These are phyloP conservation scores for Cygnus olor DNA, from an alignment of 2,797 vertebrate genomes.

Conservation along the genomic window DNA sequence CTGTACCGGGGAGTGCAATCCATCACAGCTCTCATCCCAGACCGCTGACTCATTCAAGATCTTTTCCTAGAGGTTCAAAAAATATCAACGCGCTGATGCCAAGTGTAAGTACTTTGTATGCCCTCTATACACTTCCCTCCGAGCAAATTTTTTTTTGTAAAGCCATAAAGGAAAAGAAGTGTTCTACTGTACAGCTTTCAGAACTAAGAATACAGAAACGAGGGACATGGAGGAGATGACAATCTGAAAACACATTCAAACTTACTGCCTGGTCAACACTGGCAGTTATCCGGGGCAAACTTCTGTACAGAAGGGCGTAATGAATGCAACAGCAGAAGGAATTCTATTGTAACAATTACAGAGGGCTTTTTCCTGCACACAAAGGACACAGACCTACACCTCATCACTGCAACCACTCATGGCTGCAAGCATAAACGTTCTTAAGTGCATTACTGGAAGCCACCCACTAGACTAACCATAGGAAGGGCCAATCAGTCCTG, in stretches of 20 bases:
- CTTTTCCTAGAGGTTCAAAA: slow-evolving; percentile 68
- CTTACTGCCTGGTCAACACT: not conserved
- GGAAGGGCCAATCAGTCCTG: not conserved
- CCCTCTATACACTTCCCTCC: not conserved
- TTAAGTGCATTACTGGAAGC: not conserved
- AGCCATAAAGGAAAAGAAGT: not conserved
- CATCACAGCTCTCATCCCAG: slow-evolving; percentile 49
- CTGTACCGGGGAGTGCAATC: slow-evolving; percentile 55
- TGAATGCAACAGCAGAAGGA: not conserved
- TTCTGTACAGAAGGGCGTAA: not conserved
- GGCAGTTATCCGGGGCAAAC: not conserved
- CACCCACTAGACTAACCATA: not conserved
- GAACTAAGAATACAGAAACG: not conserved
- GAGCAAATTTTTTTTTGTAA: not conserved
- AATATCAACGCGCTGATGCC: slow-evolving; percentile 23
- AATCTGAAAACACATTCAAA: not conserved
- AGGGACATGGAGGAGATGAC: not conserved
- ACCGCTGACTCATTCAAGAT: slow-evolving; percentile 68
- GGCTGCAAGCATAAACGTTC: slow-evolving; percentile 19
- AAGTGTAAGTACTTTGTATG: slow-evolving; percentile 12
- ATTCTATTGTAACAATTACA: slow-evolving; percentile 40
- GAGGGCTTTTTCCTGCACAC: slow-evolving; percentile 63
- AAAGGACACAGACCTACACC: slow-evolving; percentile 67
- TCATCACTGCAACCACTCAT: slow-evolving; percentile 23
- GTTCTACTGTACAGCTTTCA: not conserved